A percentile compares a stretch with the other conserved stretches of the same genome.
Evolutionary conservation across 2,113 vertebrate species (phyloP).

Genomic region (Alouatta palliata): DNA sequence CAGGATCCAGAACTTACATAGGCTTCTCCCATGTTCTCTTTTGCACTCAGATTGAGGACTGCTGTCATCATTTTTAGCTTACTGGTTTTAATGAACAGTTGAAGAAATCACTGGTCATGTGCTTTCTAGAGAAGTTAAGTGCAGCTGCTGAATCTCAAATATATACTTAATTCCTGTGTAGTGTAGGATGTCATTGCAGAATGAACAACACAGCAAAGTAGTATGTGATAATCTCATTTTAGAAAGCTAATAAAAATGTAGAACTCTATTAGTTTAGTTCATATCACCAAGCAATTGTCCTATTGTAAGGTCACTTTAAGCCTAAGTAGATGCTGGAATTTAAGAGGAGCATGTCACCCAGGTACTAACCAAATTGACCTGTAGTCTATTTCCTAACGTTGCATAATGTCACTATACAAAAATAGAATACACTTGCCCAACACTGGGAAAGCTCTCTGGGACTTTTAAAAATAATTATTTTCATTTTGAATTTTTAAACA

Average conservation of each 20-base stretch:
- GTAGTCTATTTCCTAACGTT: slow-evolving; percentile 7
- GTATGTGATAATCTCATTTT: not conserved
- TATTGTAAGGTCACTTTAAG: not conserved
- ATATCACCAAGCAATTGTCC: not conserved
- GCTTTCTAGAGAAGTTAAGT: not conserved
- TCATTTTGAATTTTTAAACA: slow-evolving; percentile 52
- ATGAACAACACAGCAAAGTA: not conserved
- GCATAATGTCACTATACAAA: not conserved
- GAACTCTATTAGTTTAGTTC: not conserved
- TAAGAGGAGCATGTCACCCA: not conserved
- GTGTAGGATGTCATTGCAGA: not conserved
- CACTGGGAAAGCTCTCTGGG: not conserved
- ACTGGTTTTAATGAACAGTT: not conserved
- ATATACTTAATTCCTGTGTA: not conserved
- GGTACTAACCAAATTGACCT: not conserved
- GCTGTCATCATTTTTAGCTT: not conserved
- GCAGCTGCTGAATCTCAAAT: not conserved
- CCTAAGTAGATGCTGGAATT: not conserved
- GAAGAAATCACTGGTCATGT: not conserved
- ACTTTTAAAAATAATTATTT: slow-evolving; percentile 60
- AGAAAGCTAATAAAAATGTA: not conserved
- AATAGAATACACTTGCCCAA: slow-evolving; percentile 27
- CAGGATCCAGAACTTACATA: not conserved
- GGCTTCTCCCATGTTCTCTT: not conserved
- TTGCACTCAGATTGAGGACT: not conserved